A percentile compares a stretch with the other conserved stretches of the same genome.
Evolutionary conservation across 1,140 invertebrate genomes (phyloP).

Genomic region (Hyposmocoma kahamanoa): DNA sequence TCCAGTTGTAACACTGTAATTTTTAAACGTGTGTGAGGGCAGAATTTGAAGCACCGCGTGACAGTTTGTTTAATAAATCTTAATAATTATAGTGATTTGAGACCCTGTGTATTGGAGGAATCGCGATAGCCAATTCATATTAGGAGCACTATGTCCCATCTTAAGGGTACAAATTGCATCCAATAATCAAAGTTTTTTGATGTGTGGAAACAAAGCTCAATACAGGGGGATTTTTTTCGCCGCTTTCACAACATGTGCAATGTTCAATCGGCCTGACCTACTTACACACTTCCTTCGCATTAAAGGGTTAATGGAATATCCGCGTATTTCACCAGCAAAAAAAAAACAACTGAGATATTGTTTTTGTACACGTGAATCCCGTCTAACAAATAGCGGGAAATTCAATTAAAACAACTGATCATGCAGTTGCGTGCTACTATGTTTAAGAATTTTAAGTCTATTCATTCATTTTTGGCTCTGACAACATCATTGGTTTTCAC

Average conservation of each 20-base stretch:
- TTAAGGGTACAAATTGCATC: constrained; percentile 63
- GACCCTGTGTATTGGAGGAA: no score
- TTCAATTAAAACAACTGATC: no score
- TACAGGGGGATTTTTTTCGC: constrained; percentile 57
- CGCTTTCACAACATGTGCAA: constrained; percentile 71
- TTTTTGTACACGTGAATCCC: constrained; percentile 21
- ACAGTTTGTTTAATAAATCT: no score
- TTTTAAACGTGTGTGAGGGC: no score
- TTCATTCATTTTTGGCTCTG: no score
- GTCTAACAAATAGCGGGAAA: no score
- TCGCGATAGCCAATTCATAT: constrained; percentile 5
- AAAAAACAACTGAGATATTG: constrained; percentile 26
- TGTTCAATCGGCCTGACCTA: constrained; percentile 64
- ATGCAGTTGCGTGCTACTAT: no score
- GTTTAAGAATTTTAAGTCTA: no score
- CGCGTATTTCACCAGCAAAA: constrained; percentile 33
- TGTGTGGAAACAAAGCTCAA: constrained; percentile 56
- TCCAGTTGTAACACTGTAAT: no score
- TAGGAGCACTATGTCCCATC: constrained; percentile 20
- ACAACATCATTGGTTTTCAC: no score
- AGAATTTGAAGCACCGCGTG: no score
- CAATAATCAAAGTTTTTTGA: constrained; percentile 63
- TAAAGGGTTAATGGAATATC: constrained; percentile 65
- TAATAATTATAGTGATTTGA: no score
- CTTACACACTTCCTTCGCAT: constrained; percentile 69